Evolutionary conservation across 2,797 vertebrate genomes (phyloP), one percentile per base, ranked within the genome.

Genomic region (Graptemys geographica): DNA sequence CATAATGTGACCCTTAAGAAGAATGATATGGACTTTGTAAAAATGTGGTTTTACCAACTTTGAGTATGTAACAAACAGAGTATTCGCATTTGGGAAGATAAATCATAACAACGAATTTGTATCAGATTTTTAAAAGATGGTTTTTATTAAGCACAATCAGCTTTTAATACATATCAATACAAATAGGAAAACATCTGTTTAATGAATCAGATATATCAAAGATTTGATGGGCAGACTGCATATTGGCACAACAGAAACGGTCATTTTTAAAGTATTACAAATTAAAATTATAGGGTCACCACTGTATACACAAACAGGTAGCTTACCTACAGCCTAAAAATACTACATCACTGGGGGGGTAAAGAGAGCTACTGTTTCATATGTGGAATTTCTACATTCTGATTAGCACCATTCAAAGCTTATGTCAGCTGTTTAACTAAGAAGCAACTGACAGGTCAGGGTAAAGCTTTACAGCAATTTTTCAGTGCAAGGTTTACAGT

Each of bases 381-480:
- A 95, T 96, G 95, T 56, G 94, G 98, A 98, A 98, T 97, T 98
- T 97, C 97, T 98, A 98, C 96, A 98, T 96, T 98, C 98, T 97
- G 97, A 98, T 98, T 98, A 99, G 99, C 99, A 99, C 98, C 99
- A 98, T 97, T 98, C 97, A 98, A 98, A 98, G 98, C 98, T 98
- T 97, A 94, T 96, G 98, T 97, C 98, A 98, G 98, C 98, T 98
- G 97, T 97, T 98, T 76, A 97, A 93, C 92, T 97, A 97, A 95
- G 92, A 41, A 96, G 94, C 97, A 98, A 97, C 97, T 96, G 98
- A 98, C 96, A 97, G 96, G 96, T 98, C 97, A 97, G 97, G 79
- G 87, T 98, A 98, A 98, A 98, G 98, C 98, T 98, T 98, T 96
- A 97, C 97, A 98, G 96, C 94, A 98, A 98, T 93, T 97, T 94